Evolutionary conservation across 1,140 invertebrate species (phyloP).

Genomic region (Dinoponera quadriceps): DNA sequence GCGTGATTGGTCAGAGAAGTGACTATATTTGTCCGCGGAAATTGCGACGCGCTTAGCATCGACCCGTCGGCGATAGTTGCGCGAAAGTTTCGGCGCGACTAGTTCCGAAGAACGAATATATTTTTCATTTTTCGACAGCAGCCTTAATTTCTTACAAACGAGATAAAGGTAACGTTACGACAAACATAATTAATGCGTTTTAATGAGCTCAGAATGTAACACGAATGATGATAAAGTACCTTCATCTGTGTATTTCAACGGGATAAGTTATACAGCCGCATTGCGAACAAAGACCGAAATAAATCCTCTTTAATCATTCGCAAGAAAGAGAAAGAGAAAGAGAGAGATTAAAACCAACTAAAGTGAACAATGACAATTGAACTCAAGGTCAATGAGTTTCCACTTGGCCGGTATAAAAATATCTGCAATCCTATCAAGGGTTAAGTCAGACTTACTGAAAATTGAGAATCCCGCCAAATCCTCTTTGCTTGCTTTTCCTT

Average conservation of each 20-base stretch:
- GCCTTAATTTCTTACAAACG: constrained; percentile 33
- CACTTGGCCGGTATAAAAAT: neutral
- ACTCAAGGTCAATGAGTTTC: constrained; percentile 13
- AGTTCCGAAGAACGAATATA: constrained; percentile 11
- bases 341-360: constrained; percentile 7
- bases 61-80: neutral
- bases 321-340: neutral
- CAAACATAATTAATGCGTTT: constrained; percentile 41
- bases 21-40: constrained; percentile 11
- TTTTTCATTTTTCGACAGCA: neutral
- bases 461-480: constrained; percentile 51
- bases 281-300: constrained; percentile 42
- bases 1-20: constrained; percentile 21
- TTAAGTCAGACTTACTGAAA: constrained; percentile 46
- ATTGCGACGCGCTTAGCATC: constrained; percentile 3
- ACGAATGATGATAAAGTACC: constrained; percentile 44
- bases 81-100: neutral
- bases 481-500: constrained; percentile 28
- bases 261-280: constrained; percentile 25
- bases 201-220: constrained; percentile 25
- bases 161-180: constrained; percentile 21
- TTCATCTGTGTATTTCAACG: constrained; percentile 18
- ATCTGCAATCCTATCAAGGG: constrained; percentile 51
- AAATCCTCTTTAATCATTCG: constrained; percentile 41
- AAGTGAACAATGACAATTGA: constrained; percentile 34